Evolutionary conservation across 92 coral and sea anemone genomes (phyloP).

Genomic region (Zoanthus gigantus): DNA sequence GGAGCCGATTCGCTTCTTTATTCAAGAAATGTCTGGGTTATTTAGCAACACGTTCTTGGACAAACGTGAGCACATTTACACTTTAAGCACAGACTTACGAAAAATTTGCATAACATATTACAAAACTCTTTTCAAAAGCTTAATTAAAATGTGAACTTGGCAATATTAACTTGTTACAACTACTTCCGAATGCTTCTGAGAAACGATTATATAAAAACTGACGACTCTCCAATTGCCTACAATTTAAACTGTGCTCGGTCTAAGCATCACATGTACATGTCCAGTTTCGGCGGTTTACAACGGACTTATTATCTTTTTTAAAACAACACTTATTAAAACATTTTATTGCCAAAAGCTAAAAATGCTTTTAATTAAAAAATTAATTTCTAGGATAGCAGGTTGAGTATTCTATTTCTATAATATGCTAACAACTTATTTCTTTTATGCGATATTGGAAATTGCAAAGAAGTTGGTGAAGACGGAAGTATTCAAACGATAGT

Average conservation of each 20-base stretch:
- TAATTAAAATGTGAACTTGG: neutral
- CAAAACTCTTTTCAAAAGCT: neutral
- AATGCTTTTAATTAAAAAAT: neutral
- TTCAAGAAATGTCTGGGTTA: neutral
- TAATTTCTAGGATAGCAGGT: neutral
- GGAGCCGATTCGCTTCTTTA: neutral
- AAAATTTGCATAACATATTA: neutral
- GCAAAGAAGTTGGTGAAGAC: neutral
- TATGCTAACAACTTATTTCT: neutral
- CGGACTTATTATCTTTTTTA: too few relatives aligned
- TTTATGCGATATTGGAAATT: neutral
- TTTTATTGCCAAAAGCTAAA: too few relatives aligned
- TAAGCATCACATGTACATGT: too few relatives aligned
- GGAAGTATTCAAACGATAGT: neutral
- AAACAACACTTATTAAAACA: too few relatives aligned
- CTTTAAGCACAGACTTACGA: neutral
- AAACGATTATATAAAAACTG: neutral
- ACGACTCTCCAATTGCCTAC: neutral
- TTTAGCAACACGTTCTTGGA: neutral
- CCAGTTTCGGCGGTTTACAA: too few relatives aligned
- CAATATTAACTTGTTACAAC: neutral
- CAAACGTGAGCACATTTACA: neutral
- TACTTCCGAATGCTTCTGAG: neutral
- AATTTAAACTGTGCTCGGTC: neutral
- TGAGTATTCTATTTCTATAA: neutral